These are phyloP conservation scores for Myopa testacea DNA, from an alignment of 2,888 invertebrate genomes.

Conservation along the genomic window DNA sequence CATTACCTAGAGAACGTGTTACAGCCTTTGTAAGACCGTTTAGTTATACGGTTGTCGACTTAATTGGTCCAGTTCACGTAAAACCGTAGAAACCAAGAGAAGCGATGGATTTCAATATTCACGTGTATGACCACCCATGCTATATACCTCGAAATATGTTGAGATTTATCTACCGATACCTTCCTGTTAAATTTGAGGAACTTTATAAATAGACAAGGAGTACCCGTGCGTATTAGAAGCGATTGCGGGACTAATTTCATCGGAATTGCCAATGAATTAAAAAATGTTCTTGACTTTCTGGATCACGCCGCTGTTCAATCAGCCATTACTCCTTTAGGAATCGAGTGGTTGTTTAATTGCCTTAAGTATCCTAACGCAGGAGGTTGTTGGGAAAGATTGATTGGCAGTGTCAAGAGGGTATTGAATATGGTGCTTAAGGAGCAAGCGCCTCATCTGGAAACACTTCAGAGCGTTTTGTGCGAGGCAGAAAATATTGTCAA, in stretches of 20 bases:
- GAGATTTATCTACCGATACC: slow-evolving; percentile 43
- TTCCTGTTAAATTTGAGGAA: slow-evolving; percentile 45
- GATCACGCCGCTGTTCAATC: not conserved
- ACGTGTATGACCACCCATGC: not conserved
- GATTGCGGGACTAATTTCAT: slow-evolving; percentile 39
- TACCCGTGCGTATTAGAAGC: slow-evolving; percentile 40
- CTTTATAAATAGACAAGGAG: slow-evolving; percentile 43
- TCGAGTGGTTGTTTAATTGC: slow-evolving; percentile 39
- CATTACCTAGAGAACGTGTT: slow-evolving; percentile 21
- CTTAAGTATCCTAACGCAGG: slow-evolving; percentile 42
- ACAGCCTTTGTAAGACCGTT: slow-evolving; percentile 19
- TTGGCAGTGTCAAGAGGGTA: slow-evolving; percentile 18
- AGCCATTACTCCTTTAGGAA: not conserved
- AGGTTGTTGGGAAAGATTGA: slow-evolving; percentile 47
- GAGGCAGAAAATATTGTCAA: slow-evolving; percentile 45
- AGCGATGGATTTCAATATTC: not conserved
- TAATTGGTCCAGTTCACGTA: slow-evolving; percentile 19
- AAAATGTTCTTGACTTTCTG: not conserved
- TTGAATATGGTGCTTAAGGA: slow-evolving; percentile 1
- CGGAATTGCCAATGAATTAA: slow-evolving; percentile 33
- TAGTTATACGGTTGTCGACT: not conserved
- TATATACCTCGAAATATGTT: slow-evolving; percentile 42
- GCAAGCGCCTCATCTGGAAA: slow-evolving; percentile 26
- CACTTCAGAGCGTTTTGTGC: slow-evolving; percentile 28
- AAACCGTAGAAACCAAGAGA: slow-evolving; percentile 18